Conservation (phyloP, 2,113 vertebrate genomes). For the Lampris incognitus region DNA sequence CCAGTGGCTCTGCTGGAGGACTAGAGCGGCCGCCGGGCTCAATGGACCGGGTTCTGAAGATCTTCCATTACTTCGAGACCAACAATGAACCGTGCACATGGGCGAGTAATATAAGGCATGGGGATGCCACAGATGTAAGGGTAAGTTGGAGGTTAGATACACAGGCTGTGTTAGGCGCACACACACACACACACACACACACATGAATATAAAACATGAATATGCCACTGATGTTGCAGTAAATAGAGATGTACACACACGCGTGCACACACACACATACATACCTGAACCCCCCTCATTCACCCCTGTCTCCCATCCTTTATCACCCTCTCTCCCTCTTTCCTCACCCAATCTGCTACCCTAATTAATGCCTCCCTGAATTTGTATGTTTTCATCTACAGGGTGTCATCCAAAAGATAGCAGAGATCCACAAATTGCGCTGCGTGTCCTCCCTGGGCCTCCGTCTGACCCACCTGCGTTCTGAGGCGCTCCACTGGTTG, state of each 20-base stretch:
- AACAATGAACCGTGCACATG: conserved; percentile 92
- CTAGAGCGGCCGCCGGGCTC: conserved; percentile 90
- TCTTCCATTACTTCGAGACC: conserved; percentile 97
- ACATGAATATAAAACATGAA: no score
- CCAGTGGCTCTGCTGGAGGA: conserved; percentile 84
- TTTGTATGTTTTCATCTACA: conserved; percentile 61
- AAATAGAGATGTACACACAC: no score
- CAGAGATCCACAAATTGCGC: conserved; percentile 94
- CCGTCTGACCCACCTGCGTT: conserved; percentile 93
- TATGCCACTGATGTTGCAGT: no score
- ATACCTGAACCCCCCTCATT: neutral
- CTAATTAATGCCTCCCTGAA: neutral
- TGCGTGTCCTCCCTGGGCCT: conserved; percentile 94
- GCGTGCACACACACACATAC: conserved; percentile 5
- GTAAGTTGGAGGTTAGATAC: conserved; percentile 76
- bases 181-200: no score
- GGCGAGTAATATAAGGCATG: conserved; percentile 96
- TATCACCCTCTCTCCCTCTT: neutral
- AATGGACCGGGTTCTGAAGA: conserved; percentile 94
- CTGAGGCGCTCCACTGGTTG: conserved; percentile 95
- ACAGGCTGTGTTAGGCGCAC: neutral
- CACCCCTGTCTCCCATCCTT: neutral
- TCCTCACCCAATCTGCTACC: neutral
- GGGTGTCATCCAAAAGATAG: conserved; percentile 99
- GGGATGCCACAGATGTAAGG: conserved; percentile 95